These are phyloP conservation scores for Candidula unifasciata DNA, from an alignment of 2,888 invertebrate genomes.

Conservation along the genomic window DNA sequence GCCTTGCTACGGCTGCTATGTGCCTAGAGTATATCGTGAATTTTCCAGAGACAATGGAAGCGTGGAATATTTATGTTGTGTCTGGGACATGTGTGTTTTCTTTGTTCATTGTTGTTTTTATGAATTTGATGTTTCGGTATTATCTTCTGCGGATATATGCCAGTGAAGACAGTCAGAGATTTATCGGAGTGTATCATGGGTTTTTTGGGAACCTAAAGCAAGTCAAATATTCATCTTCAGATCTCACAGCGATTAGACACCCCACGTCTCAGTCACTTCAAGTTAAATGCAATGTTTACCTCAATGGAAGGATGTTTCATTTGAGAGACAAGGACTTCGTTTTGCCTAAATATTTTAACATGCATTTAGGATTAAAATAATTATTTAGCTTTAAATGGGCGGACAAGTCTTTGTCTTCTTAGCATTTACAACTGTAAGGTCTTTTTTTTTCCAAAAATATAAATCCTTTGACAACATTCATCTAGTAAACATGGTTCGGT, in stretches of 20 bases:
- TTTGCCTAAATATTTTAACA: conserved; percentile 44
- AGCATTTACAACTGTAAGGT: too few relatives aligned
- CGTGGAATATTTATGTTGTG: not conserved
- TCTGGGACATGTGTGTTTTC: not conserved
- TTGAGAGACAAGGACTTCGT: conserved; percentile 34
- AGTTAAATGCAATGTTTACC: conserved; percentile 10
- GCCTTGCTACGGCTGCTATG: not conserved
- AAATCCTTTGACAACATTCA: too few relatives aligned
- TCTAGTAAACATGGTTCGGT: too few relatives aligned
- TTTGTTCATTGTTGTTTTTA: not conserved
- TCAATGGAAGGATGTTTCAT: conserved; percentile 15
- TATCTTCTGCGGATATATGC: conserved; percentile 24
- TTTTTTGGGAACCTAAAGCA: conserved; percentile 26
- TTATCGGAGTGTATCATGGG: conserved; percentile 28
- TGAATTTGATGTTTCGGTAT: conserved; percentile 21
- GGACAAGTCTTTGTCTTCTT: too few relatives aligned
- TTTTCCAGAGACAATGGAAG: not conserved
- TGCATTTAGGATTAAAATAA: conserved; percentile 29
- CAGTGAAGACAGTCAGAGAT: not conserved
- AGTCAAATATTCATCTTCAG: conserved; percentile 10
- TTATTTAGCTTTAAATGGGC: too few relatives aligned
- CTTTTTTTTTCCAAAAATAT: too few relatives aligned
- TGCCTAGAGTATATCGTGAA: not conserved
- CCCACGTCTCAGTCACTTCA: not conserved
- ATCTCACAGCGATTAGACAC: conserved; percentile 4